Evolutionary conservation across 2,888 invertebrate genomes (phyloP).

Genomic region (Epinotia nisella): DNA sequence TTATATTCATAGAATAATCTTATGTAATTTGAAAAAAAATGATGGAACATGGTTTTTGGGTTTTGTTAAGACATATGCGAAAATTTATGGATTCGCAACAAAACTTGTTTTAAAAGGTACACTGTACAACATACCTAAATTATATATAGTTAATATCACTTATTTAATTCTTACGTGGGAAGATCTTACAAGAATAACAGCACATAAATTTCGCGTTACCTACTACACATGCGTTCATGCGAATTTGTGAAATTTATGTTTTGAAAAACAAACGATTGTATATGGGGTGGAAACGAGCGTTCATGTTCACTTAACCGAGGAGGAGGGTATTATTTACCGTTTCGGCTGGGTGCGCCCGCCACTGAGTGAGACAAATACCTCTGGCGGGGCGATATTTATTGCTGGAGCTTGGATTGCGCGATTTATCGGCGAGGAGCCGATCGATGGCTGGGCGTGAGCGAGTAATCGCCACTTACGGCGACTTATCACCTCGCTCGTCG

Average conservation of each 20-base stretch:
- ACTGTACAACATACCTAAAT: too few relatives aligned
- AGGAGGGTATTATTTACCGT: constrained; percentile 85
- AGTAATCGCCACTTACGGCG: constrained; percentile 82
- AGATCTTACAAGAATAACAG: constrained; percentile 33
- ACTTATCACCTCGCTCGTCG: constrained; percentile 70
- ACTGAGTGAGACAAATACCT: constrained; percentile 84
- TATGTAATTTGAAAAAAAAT: too few relatives aligned
- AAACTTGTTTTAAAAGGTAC: too few relatives aligned
- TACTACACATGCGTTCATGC: constrained; percentile 69
- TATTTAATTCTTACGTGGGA: constrained; percentile 15
- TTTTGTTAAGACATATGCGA: too few relatives aligned
- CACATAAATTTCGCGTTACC: constrained; percentile 39
- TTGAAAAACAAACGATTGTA: constrained; percentile 84
- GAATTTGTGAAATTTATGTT: constrained; percentile 82
- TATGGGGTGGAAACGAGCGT: constrained; percentile 85
- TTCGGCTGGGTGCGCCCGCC: constrained; percentile 83
- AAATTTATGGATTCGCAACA: too few relatives aligned
- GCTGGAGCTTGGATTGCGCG: constrained; percentile 83
- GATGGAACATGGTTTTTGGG: too few relatives aligned
- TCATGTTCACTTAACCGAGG: constrained; percentile 85
- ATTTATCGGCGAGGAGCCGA: constrained; percentile 81
- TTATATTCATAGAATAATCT: too few relatives aligned
- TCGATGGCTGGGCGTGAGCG: constrained; percentile 78
- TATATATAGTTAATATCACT: not conserved
- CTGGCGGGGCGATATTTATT: constrained; percentile 80